Evolutionary conservation across 2,888 invertebrate genomes (phyloP), one percentile per base, ranked within the genome.

Genomic region (Cephus pygmeus): DNA sequence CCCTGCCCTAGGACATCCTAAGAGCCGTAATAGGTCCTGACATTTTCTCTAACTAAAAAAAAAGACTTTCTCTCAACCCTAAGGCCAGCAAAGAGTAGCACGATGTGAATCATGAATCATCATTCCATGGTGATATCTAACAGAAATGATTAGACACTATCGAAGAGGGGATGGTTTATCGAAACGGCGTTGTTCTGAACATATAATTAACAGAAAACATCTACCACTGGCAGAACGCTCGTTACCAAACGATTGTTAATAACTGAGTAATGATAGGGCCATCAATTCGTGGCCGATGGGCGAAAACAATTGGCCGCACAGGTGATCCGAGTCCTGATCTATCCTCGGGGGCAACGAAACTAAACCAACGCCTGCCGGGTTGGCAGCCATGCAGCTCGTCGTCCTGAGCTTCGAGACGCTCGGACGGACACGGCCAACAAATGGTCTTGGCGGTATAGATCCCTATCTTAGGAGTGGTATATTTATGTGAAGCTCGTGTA

Each of bases 361-460:
- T 34, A 34, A 71, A 31, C 33, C 71, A 71, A 71, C 71, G 71
- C 75, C 69, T 36, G 33, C 35, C 68, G 74, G 83, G 83, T 81
- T 84, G 83, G 83, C 84, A 85, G 83, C 76, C 73, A 81, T 84
- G 81, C 33, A 34, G 71, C 71, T 71, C 71, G 71, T 56, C 71
- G 71, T 71, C 71, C 71, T 34, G 71, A 71, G 71, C 71, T 71
- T 31, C 71, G 71, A 34, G 71, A 71, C 71, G 71, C 33, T 86
- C 84, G 88, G 83, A 87, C 88, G 84, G 88, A 87, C 87, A 84
- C 82, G 78, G 85, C 84, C 88, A 88, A 90, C 90, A 90, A 91
- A 90, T 91, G 89, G 88, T 88, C 88, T 87, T 88, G 87, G 86
- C 85, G 83, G 85, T 83, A 82, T 80, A 87, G 90, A 91, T 91